Evolutionary conservation across 2,113 vertebrate species (phyloP), one percentile per base, ranked within the genome.

Genomic region (Cynocephalus volans): DNA sequence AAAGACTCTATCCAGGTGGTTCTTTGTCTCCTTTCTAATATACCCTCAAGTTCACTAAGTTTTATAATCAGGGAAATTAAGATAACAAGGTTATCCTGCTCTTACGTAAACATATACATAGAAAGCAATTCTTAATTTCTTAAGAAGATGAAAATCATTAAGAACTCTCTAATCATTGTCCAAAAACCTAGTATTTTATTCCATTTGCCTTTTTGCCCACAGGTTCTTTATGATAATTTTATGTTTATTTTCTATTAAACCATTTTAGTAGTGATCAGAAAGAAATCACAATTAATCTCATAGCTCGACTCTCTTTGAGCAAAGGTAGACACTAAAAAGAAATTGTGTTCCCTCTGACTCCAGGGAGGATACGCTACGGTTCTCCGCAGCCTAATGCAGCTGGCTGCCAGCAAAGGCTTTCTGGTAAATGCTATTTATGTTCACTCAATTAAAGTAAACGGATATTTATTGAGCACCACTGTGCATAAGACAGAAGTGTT

Each of bases 381-480:
- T 97, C 82, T 86, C 48, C 75, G 52, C 62, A 97, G 75, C 48
- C 93, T 62, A 83, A 89, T 89, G 89, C 82, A 95, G 60, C 50
- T 79, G 95, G 70, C 91, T 87, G 64, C 96, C 79, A 60, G 96
- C 72, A 80, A 77, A 94, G 88, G 79, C 73, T 82, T 97, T 98
- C 96, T 97, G 95, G 97, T 88, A 97, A 97, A 97, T 70, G 93
- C 95, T 96, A 73, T 93, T 96, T 94, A 90, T 95, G 91, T 67
- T 28, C 90, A 97, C 93, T 97, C 92, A 88, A 82, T 97, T 92
- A 95, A 98, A 94, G 95, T 90, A 94, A 96, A 94, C 58, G 1
- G 73, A 79, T 97, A 97, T 88, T 98, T 92, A 96, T 83, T 95
- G 97, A 95, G 79, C 8, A 0, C 89, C 76, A 56, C 76, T 56